These are phyloP conservation scores for Notamacropus eugenii DNA, from an alignment of 2,797 vertebrate genomes.

Conservation along the genomic window DNA sequence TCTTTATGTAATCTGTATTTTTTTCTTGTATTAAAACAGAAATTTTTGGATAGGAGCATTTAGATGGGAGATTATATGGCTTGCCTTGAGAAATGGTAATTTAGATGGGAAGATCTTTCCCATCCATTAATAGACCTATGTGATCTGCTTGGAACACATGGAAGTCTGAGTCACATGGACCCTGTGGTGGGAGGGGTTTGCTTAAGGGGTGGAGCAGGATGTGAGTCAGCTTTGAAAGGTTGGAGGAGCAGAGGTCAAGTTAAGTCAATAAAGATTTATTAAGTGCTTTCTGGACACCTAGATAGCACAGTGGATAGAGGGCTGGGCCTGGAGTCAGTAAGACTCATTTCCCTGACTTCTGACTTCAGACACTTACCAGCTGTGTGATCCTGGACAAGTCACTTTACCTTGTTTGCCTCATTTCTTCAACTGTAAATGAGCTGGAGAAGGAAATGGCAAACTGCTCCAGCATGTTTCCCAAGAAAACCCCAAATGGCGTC, in stretches of 20 bases:
- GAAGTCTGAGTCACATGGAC: too few relatives aligned
- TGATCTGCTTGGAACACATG: too few relatives aligned
- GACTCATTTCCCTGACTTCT: not conserved
- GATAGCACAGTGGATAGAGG: not conserved
- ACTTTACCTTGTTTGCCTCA: not conserved
- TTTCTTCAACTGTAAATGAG: not conserved
- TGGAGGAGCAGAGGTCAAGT: not conserved
- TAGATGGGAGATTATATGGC: not conserved
- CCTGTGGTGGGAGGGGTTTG: too few relatives aligned
- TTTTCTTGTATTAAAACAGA: not conserved
- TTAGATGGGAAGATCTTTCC: too few relatives aligned
- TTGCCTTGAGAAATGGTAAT: not conserved
- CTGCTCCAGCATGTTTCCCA: not conserved
- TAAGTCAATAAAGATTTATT: not conserved
- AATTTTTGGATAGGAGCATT: not conserved
- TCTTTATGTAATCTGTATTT: not conserved
- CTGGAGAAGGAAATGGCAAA: not conserved
- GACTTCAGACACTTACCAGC: not conserved
- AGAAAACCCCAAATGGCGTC: not conserved
- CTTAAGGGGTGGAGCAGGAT: too few relatives aligned
- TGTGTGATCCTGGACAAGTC: not conserved
- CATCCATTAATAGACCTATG: too few relatives aligned
- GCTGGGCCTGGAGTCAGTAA: not conserved
- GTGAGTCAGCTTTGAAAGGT: not conserved
- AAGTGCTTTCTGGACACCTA: not conserved